Evolutionary conservation across 1,140 invertebrate species (phyloP), one percentile per base, ranked within the genome.

Genomic region (Camponotus floridanus): DNA sequence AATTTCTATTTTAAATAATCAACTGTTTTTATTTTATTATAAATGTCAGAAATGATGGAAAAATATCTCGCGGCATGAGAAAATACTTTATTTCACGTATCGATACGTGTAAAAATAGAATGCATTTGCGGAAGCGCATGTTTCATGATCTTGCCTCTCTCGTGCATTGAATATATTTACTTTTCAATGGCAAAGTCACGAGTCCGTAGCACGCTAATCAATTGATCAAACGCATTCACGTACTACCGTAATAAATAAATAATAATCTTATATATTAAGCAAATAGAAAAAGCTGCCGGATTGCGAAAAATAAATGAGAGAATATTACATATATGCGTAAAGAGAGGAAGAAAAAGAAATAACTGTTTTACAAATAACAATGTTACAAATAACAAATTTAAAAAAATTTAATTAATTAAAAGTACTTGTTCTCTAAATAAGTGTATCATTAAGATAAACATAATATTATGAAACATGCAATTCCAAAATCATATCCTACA

Each of bases 101-200:
- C 45, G 62, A 79, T 79, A 79, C 62, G 62, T 64, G 33, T 45
- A 42, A 79, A 79, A 79, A 79, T 79, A 68, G 21, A 79, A 55
- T 26, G 76, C 62, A 59, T 62, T n/a, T 55, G 62, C 11, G 36
- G 15, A 79, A 2, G 62, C 68, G 62, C 76, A 79, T 79, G 62
- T 79, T 79, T 79, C 33, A 79, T 68, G 76, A 80, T 80, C 62
- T 67, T 67, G 62, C 55, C 64, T 21, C 76, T 70, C 76, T 70
- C 13, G 62, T 70, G 76, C 57, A 80, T 80, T 65, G 65, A 70
- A 70, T 80, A 21, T 70, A 80, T 80, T 70, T 80, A 80, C 57
- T 80, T 80, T 80, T 70, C 45, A 80, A 70, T 57, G 48, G 78
- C 45, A 6, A 57, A 36, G 36, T 57, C 21, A 70, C 78, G 64